Evolutionary conservation across 2,797 vertebrate species (phyloP), one percentile per base, ranked within the genome.

Genomic region (Vespertilio murinus): DNA sequence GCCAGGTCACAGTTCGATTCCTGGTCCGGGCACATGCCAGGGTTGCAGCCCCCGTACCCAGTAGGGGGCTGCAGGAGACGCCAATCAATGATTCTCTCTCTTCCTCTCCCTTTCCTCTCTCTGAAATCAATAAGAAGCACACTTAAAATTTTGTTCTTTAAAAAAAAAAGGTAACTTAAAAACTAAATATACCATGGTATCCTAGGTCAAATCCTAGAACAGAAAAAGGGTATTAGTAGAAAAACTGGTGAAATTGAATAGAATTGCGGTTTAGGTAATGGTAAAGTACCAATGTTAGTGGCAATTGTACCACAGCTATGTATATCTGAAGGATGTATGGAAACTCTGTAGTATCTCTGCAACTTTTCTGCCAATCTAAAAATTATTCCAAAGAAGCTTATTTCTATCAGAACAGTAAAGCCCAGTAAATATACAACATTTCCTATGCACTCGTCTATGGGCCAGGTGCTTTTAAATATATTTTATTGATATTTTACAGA

Each of bases 311-410:
- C 40, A 61, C 8, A 40, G 33, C 45, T 79, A 59, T 16, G 5
- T n/a, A 79, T 40, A 93, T 47, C 47, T 77, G 17, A 96, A 85
- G 54, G 25, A 28, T 65, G 87, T 59, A 79, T 10, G 23, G 35
- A 45, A 88, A 88, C 20, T 42, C 52, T 79, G 10, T 56, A 85
- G 22, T 81, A 45, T 81, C 33, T 88, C 13, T 54, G 73, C 40
- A 90, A 91, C 14, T 78, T 87, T 81, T 81, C 40, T 81, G 2
- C n/a, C 86, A 67, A 77, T 80, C 42, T 79, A 88, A 92, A 92
- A 95, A 71, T 52, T 86, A 86, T 69, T 92, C 38, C 12, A 91
- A 73, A 84, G 75, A 95, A 89, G 35, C 30, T 54, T 65, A 75
- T n/a, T 86, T 88, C 16, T 79, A 45, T 49, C 83, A 74, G 88